A percentile compares a stretch with the other conserved stretches of the same genome.
phyloP scores from a whole-genome alignment of 2,797 vertebrate species.

The Eulemur rubriventer region DNA sequence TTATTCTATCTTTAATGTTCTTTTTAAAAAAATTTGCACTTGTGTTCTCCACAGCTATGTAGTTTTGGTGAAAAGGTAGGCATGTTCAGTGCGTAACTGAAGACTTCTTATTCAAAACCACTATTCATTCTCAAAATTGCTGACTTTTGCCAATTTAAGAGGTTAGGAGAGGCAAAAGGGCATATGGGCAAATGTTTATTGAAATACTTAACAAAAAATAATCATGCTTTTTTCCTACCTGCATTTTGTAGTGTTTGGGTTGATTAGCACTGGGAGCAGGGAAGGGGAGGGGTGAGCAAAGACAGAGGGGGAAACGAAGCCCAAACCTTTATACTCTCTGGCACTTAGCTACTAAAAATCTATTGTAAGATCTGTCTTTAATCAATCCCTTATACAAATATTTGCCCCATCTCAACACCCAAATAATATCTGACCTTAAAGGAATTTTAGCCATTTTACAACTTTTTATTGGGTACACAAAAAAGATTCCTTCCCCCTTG shows the following conservation, averaged over 20 bases:
- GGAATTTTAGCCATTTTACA: background rate
- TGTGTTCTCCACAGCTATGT: background rate
- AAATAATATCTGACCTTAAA: background rate
- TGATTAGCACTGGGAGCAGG: background rate
- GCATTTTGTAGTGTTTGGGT: background rate
- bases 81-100: background rate
- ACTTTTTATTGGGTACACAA: background rate
- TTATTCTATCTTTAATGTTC: background rate
- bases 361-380: background rate
- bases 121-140: constrained; percentile 3
- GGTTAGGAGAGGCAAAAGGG: background rate
- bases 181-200: background rate
- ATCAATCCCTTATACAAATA: background rate
- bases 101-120: background rate
- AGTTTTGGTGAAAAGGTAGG: background rate
- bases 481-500: background rate
- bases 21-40: background rate
- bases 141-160: background rate
- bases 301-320: background rate
- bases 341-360: background rate
- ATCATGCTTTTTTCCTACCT: background rate
- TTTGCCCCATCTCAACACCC: background rate
- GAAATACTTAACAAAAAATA: background rate
- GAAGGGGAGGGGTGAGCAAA: rapidly evolving
- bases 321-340: background rate